A percentile compares a stretch with the other conserved stretches of the same genome.
These are phyloP conservation scores for Drosophila equinoxialis DNA, from an alignment of 1,140 invertebrate species.

Conservation along the genomic window DNA sequence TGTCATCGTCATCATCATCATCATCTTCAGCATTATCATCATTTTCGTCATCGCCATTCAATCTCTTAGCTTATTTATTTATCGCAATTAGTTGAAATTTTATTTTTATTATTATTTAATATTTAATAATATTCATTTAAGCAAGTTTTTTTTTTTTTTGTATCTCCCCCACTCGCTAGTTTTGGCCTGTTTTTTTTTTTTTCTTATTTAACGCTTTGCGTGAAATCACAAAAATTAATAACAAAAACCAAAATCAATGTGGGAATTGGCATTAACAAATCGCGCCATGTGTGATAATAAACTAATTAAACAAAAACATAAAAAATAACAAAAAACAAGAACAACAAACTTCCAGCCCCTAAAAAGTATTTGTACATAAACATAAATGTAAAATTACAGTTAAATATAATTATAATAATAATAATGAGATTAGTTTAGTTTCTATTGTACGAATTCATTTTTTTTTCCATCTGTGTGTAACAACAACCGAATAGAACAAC, in stretches of 20 bases:
- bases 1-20: not conserved
- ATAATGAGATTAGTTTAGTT: constrained; percentile 67
- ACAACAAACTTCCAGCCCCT: constrained; percentile 33
- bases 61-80: constrained; percentile 50
- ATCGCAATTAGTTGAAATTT: constrained; percentile 68
- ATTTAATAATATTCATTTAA: constrained; percentile 17
- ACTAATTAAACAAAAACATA: constrained; percentile 64
- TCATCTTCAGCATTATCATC: too few species aligned
- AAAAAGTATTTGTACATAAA: constrained; percentile 58
- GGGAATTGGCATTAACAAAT: constrained; percentile 45
- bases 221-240: not conserved
- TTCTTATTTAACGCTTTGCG: not conserved
- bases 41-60: constrained; percentile 5
- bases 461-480: constrained; percentile 58
- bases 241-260: constrained; percentile 29
- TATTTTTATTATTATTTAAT: constrained; percentile 42
- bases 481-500: constrained; percentile 22
- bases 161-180: not conserved
- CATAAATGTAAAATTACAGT: constrained; percentile 50
- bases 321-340: constrained; percentile 60
- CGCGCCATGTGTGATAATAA: constrained; percentile 75
- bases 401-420: constrained; percentile 52
- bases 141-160: not conserved
- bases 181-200: not conserved
- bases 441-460: constrained; percentile 28